Base-by-base conservation (phyloP, 2,888 invertebrate species). In the Harmothoe impar region DNA sequence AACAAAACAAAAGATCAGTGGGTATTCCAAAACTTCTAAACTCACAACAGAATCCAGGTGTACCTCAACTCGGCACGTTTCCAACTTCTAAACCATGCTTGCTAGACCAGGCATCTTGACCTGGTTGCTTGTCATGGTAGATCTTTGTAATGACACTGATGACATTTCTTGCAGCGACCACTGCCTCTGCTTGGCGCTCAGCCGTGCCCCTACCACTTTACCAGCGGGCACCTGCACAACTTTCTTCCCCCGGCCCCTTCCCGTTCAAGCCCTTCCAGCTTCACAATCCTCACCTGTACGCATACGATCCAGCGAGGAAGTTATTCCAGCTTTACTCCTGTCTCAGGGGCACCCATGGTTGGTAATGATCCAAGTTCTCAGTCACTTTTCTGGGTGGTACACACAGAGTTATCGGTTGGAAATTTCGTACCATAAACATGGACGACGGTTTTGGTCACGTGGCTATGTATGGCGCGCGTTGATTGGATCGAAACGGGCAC, bases 371-470 rank as follows among this genome's bases (percentile, higher is more conserved):
- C 86, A 56, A 86, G 29, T 54, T 86, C 3, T 54, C 54, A 25
- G 23, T 54, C 29, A 54, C 10, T 52, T 86, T 86, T 33, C 17
- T 7, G 10, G 81, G 17, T 1, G 3, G 17, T 43, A n/a, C 84
- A 84, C 33, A 10, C 20, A 7, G 43, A 31, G 54, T 25, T 35
- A 81, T 86, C 86, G 86, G 86, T 86, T 86, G 86, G 86, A 56
- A 86, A 86, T 86, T 86, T 86, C 81, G 86, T 86, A 86, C 86
- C 54, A 89, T 89, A 89, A 89, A 89, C 89, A 89, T 89, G 89
- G 89, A 89, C 68, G 89, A 89, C 89, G 72, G 89, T 89, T 89
- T 89, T 77, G 89, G 89, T 89, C 89, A 89, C 89, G 89, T 89
- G 89, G 77, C 25, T 17, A 10, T 29, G 43, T 43, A 68, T 35